Base-by-base conservation (phyloP, 2,797 vertebrate genomes). In the Sternarchorhynchus goeldii region DNA sequence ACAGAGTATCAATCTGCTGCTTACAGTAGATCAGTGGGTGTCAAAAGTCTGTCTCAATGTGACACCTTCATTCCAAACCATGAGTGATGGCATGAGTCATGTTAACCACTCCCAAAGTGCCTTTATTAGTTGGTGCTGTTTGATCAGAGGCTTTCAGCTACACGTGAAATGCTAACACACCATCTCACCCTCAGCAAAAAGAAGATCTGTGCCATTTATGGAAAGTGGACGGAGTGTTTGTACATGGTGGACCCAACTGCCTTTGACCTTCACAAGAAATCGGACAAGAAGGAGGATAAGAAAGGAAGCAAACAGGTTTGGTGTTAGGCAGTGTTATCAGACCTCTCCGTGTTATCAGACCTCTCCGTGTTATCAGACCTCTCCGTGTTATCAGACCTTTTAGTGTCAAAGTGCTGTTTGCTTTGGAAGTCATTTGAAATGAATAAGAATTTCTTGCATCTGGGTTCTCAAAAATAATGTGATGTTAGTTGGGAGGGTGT, bases 211-310 rank as follows among this genome's bases (percentile, higher is more conserved):
- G 94, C 96, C 0, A 93, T 99, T 32, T 99, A 99, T 17, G 97
- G 97, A 62, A 99, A 99, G 85, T 99, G 97, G 97, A 99, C 97
- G 0, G 97, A 99, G 81, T 97, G 96, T 83, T 88, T 99, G 17
- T 99, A 97, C 87, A 94, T 93, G 0, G 92, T 96, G 17, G 95
- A 98, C 85, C 88, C 93, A 0, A 89, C 91, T 18, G 84, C 91
- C 0, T 99, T 96, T 0, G 97, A 99, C 0, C 89, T 94, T 81
- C 93, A 96, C 91, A 97, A 95, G 88, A 99, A 98, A 86, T 92
- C 91, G 0, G 96, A 99, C 86, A 95, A 93, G 89, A 99, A 95
- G 87, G 95, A 98, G 16, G 96, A 97, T 57, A 99, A 96, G 90
- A 98, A 95, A 88, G 93, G 87, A 79, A 90, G 85, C 87, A 96